Evolutionary conservation across 2,797 vertebrate species (phyloP), one percentile per base, ranked within the genome.

Genomic region (Enteromius paludinosus): DNA sequence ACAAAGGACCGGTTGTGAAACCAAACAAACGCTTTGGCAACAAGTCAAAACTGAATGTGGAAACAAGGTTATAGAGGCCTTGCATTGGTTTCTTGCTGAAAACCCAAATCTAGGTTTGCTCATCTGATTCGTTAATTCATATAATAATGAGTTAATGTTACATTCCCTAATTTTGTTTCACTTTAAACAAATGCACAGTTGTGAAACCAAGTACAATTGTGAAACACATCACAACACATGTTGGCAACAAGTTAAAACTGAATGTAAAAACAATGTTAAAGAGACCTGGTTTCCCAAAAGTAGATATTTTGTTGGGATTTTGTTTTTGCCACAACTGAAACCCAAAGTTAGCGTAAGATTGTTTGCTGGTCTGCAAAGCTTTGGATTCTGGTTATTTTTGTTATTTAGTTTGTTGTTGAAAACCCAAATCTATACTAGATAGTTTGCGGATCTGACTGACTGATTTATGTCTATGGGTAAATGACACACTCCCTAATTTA

Each of bases 21-120:
- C 78, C 70, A 78, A 84, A 79, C 69, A 79, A 80, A 74, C n/a
- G 33, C 74, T 74, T 45, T 82, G 74, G 79, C 73, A 72, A 17
- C 52, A 5, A 47, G 45, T 66, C 61, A 79, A 73, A 47, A 62
- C 35, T 66, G 38, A 43, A 54, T 56, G 47, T 41, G 80, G 47
- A 75, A 56, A 73, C 23, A 28, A n/a, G 47, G 45, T 65, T 45
- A 15, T 15, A 10, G 5, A 47, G 11, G 23, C 64, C 52, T 14
- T 30, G 3, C 28, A 30, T 18, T 15, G 41, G 20, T 61, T 79
- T 12, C 4, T 38, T 61, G 11, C 11, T 9, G 52, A 20, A 56
- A 73, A 38, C 20, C 49, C 30, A 35, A 54, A 33, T 8, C 3
- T 73, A 23, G 54, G 25, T 61, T 61, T 15, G 25, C 12, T 61